Conservation (phyloP, 2,888 invertebrate genomes). For the Cephus pygmeus region DNA sequence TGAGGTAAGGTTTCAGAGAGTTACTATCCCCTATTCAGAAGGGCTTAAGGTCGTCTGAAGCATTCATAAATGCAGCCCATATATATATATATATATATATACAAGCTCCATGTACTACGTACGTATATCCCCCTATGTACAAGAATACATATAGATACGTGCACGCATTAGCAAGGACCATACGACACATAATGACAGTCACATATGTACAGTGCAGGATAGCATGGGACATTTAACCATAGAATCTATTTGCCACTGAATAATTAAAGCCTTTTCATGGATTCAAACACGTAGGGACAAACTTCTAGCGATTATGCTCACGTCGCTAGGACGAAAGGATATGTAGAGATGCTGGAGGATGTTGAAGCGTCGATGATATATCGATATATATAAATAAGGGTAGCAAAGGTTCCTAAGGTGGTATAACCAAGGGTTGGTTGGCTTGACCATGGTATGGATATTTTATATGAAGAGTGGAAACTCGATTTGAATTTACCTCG, state of each 20-base stretch:
- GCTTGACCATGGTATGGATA: not conserved
- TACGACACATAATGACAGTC: not conserved
- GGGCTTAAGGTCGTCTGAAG: slow-evolving; percentile 37
- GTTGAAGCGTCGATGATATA: not conserved
- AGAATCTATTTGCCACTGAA: not conserved
- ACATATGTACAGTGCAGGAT: not conserved
- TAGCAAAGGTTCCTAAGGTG: not conserved
- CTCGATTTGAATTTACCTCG: not conserved
- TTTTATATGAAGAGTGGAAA: not conserved
- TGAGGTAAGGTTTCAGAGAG: slow-evolving; percentile 11
- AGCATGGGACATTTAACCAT: not conserved
- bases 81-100: not conserved
- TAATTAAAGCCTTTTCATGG: not conserved
- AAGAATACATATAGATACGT: too few species aligned
- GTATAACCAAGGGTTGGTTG: not conserved
- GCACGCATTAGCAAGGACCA: not conserved
- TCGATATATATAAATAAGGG: not conserved
- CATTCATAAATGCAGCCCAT: slow-evolving; percentile 29
- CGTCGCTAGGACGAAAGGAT: not conserved
- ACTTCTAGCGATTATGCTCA: not conserved
- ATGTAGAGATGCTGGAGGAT: not conserved
- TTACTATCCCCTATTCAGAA: slow-evolving; percentile 33
- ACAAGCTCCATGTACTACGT: not conserved
- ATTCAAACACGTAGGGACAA: not conserved
- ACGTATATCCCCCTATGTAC: not conserved